A percentile compares a stretch with the other conserved stretches of the same genome.
Evolutionary conservation across 2,113 vertebrate genomes (phyloP).

Genomic region (Lasiurus cinereus): DNA sequence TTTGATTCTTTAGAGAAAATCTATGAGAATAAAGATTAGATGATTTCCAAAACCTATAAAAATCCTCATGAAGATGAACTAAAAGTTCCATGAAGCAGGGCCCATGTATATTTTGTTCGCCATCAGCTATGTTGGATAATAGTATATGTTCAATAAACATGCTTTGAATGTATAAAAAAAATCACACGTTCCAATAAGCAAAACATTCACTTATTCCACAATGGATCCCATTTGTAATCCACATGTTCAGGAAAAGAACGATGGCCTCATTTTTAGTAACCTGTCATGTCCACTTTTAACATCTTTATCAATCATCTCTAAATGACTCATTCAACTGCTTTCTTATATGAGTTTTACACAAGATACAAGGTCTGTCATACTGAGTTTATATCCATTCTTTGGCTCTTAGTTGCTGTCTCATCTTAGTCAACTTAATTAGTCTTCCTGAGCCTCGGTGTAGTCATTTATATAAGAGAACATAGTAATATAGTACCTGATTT

Average conservation of each 20-base stretch:
- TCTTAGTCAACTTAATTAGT: not conserved
- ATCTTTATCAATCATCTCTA: constrained; percentile 6
- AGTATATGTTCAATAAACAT: not conserved
- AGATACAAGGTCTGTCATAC: not conserved
- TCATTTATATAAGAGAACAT: not conserved
- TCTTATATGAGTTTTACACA: not conserved
- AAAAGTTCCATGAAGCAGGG: not conserved
- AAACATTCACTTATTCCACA: not conserved
- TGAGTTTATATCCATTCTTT: not conserved
- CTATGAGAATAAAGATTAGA: not conserved
- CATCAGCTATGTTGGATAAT: not conserved
- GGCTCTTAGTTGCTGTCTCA: not conserved
- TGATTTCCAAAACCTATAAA: not conserved
- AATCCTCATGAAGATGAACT: not conserved
- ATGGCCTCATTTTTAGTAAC: not conserved
- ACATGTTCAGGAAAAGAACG: not conserved
- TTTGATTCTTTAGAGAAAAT: not conserved
- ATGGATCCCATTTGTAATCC: not conserved
- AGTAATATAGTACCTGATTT: not conserved
- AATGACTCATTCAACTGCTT: not conserved
- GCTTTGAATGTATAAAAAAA: not conserved
- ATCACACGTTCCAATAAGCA: not conserved
- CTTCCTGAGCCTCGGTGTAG: not conserved
- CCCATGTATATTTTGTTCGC: not conserved
- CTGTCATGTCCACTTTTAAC: not conserved